Evolutionary conservation across 2,113 vertebrate genomes (phyloP).

Genomic region (Pogonocichla stellata): DNA sequence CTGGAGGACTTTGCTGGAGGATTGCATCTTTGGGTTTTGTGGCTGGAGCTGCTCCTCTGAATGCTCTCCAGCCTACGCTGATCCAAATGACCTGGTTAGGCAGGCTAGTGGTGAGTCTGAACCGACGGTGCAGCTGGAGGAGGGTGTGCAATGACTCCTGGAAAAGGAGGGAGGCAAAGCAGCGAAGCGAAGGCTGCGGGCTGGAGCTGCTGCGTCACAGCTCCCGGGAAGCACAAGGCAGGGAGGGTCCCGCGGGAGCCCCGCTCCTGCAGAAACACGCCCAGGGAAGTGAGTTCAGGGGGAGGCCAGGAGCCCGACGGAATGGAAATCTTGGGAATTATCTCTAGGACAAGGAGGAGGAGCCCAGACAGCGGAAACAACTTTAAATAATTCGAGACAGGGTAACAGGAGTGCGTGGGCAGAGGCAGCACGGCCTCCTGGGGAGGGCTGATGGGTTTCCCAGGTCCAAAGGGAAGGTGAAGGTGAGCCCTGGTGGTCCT

Average conservation of each 20-base stretch:
- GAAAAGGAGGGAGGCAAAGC: not conserved
- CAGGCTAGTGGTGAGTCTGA: not conserved
- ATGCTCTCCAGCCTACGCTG: not conserved
- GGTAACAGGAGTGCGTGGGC: not conserved
- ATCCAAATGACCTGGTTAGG: slow-evolving; percentile 28
- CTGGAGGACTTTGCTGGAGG: not conserved
- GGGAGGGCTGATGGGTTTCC: not conserved
- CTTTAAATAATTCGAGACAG: not conserved
- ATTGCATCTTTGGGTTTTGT: slow-evolving; percentile 13
- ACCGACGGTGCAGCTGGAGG: slow-evolving; percentile 20
- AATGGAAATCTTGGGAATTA: slow-evolving; percentile 35
- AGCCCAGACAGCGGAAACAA: slow-evolving; percentile 10
- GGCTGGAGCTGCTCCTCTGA: not conserved
- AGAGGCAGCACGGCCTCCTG: not conserved
- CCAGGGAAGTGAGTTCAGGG: not conserved
- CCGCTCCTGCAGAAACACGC: not conserved
- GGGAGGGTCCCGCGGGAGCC: not conserved
- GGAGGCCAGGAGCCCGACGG: slow-evolving; percentile 6
- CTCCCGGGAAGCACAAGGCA: not conserved
- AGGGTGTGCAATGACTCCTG: not conserved
- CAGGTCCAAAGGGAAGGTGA: not conserved
- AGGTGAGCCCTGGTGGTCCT: not conserved
- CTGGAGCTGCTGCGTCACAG: not conserved
- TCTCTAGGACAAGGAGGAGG: slow-evolving; percentile 23
- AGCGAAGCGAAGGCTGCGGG: fast-evolving